Conservation (phyloP, 2,113 vertebrate species). For the Pandion haliaetus region DNA sequence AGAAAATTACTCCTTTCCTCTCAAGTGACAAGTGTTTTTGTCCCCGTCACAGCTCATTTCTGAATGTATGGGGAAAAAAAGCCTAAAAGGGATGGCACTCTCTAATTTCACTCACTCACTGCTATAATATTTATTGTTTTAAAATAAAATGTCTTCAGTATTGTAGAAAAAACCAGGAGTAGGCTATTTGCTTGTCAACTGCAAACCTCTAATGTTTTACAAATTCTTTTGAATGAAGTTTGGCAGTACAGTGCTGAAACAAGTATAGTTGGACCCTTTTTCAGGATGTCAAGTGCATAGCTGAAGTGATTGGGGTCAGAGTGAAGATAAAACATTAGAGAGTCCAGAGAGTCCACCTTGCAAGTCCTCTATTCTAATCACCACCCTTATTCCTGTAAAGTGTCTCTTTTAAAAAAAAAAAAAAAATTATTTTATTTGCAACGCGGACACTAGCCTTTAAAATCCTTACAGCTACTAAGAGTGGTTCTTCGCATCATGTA, state of each 20-base stretch:
- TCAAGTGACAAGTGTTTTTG: neutral
- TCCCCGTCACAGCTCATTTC: neutral
- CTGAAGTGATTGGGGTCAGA: slow-evolving; percentile 32
- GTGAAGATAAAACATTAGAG: neutral
- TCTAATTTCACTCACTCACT: neutral
- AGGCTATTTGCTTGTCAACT: neutral
- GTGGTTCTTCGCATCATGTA: neutral
- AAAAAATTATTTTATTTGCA: neutral
- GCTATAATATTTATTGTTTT: neutral
- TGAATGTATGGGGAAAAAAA: neutral
- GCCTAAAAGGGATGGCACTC: neutral
- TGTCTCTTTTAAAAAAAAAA: neutral
- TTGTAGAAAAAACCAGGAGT: neutral
- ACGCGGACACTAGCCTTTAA: neutral
- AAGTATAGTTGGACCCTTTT: neutral
- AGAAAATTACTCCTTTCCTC: neutral
- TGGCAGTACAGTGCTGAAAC: neutral
- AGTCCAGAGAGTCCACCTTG: neutral
- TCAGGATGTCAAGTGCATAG: neutral
- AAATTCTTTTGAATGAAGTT: neutral
- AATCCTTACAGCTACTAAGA: neutral
- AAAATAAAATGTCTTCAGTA: neutral
- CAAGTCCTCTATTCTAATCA: neutral
- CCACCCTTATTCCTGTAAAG: neutral
- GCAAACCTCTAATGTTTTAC: neutral